Evolutionary conservation across 92 coral and sea anemone species (phyloP), one percentile per base, ranked within the genome.

Genomic region (Ricordea florida): DNA sequence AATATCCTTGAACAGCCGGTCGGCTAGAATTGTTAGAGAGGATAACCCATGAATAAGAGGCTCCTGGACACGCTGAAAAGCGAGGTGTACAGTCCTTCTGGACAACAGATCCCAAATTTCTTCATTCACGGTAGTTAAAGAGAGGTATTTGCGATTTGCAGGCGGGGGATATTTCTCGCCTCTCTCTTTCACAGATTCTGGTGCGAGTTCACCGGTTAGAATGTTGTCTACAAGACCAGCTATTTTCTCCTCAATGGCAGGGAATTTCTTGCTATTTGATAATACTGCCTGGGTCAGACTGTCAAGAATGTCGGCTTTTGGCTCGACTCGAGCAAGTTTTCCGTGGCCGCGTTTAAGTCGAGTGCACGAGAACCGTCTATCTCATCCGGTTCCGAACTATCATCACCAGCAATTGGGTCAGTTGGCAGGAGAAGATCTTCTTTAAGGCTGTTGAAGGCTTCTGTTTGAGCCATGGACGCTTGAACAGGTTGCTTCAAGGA

Each of bases 271-370:
- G 24, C 10, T 49, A 16, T 27, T 45, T 38, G 80, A 16, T 6
- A 80, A 15, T 10, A 80, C 57, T 25, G 80, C 80, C 74, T 81
- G 81, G 24, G 81, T 81, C 87, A 72, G 89, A 84, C 79, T 83
- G 23, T 82, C 87, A 17, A 82, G 41, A 3, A 74, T 1, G 57
- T 73, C 87, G 15, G 17, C 34, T 0, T 61, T 40, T 29, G 76
- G 4, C 81, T 53, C 76, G 82, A 70, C 76, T 85, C 77, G 65
- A 85, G 85, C 80, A 84, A 56, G 9, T 71, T 60, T 21, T 53
- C 57, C 25, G 58, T 67, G 60, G 75, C 78, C 46, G 28, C 28
- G 1, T 62, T 85, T 37, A 66, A 66, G 80, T 84, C 75, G 26
- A 84, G 57, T 24, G 45, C 28, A 24, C 8, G 10, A 8, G 38